Evolutionary conservation across 2,888 invertebrate species (phyloP), one percentile per base, ranked within the genome.

Genomic region (Digitonthophagus gazella): DNA sequence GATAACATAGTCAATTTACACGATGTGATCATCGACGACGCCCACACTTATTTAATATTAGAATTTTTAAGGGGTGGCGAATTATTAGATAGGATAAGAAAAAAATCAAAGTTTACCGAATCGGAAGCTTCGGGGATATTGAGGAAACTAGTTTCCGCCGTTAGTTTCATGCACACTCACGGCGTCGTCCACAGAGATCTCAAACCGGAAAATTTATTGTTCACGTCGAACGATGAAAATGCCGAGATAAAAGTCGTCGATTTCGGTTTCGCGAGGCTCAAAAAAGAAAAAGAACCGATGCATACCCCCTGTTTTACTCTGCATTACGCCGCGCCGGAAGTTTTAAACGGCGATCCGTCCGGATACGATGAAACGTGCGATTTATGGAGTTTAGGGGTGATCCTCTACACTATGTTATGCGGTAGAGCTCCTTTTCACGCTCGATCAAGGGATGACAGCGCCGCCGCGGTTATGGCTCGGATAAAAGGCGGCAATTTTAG

Each of bases 311-410:
- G 98, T 80, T 98, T 95, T 81, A 97, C 98, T 67, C 83, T 96
- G 61, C 92, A 93, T 76, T 98, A 98, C 84, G 98, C 97, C 0
- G 97, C 98, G 0, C 98, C 98, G 0, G 98, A 98, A 81, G 95
- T 97, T 8, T 85, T 98, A 58, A 83, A 84, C 0, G 86, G 88
- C 16, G 80, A 82, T 73, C 78, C 81, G 0, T 88, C 89, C 74
- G 91, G 92, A 22, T 98, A 98, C 84, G 94, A 95, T 73, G 92
- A 96, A 80, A 92, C 93, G 78, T 97, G 97, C 85, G 98, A 98
- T 84, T 85, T 97, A 70, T 98, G 98, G 96, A 95, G 96, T 75
- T 85, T 98, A 0, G 98, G 98, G 0, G 97, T 97, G 1, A 94
- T 97, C 73, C 84, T 97, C 61, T 87, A 86, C 73, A 83, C 85